A percentile compares a stretch with the other conserved stretches of the same genome.
These are phyloP conservation scores for Pantherophis guttatus DNA, from an alignment of 2,113 vertebrate genomes.

Conservation along the genomic window DNA sequence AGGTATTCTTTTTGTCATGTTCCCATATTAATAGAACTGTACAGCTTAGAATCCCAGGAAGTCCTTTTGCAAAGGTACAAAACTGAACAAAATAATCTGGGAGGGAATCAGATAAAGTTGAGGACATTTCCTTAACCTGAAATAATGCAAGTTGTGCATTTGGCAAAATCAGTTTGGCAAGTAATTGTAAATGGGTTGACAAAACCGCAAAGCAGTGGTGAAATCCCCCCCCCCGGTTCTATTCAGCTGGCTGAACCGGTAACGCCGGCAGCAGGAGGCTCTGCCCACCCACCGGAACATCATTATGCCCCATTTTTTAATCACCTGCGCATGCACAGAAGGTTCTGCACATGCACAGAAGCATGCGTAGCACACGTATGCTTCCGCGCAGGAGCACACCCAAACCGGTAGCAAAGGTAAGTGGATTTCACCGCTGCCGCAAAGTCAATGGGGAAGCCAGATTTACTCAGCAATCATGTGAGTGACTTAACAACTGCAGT, in stretches of 20 bases:
- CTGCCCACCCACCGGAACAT: no score
- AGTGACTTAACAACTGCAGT: background rate
- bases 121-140: background rate
- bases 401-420: no score
- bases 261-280: no score
- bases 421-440: background rate
- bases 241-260: no score
- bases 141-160: background rate
- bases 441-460: background rate
- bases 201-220: background rate
- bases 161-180: constrained; percentile 28
- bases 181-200: background rate
- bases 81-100: background rate
- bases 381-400: no score
- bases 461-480: background rate
- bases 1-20: background rate
- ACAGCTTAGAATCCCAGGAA: constrained; percentile 9
- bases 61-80: constrained; percentile 10
- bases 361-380: no score
- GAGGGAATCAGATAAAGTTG: constrained; percentile 19
- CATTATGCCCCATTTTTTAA: no score
- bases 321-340: no score
- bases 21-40: constrained; percentile 5
- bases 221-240: no score
- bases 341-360: no score